These are phyloP conservation scores for Sparidentex hasta DNA, from an alignment of 2,797 vertebrate species.

Conservation along the genomic window DNA sequence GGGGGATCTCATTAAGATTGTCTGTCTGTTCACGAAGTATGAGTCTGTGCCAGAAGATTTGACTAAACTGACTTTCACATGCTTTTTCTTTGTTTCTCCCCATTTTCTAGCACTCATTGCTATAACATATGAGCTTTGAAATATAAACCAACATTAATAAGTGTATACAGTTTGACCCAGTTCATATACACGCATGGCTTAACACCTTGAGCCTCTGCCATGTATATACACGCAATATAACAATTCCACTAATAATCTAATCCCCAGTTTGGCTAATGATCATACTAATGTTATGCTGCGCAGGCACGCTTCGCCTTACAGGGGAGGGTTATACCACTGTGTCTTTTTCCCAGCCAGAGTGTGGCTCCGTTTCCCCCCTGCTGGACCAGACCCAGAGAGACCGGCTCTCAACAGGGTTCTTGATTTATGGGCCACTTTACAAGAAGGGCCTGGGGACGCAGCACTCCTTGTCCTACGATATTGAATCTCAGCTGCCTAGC, in stretches of 20 bases:
- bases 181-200: conserved; percentile 32
- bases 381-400: conserved; percentile 71
- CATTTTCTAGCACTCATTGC: conserved; percentile 2
- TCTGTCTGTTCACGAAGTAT: background rate
- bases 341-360: conserved; percentile 36
- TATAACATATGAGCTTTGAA: conserved; percentile 11
- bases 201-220: conserved; percentile 11
- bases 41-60: background rate
- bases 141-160: conserved; percentile 14
- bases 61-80: conserved; percentile 6
- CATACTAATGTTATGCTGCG: conserved; percentile 54
- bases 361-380: conserved; percentile 20
- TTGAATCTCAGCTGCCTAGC: conserved; percentile 75
- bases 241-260: conserved; percentile 55
- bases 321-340: background rate
- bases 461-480: conserved; percentile 72
- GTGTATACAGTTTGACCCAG: conserved; percentile 17
- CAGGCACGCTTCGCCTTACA: conserved; percentile 38
- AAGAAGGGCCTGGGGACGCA: conserved; percentile 73
- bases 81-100: background rate
- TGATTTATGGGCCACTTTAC: conserved; percentile 85
- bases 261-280: conserved; percentile 59
- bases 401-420: conserved; percentile 76
- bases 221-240: conserved; percentile 37
- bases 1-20: background rate